Evolutionary conservation across 2,113 vertebrate genomes (phyloP).

Genomic region (Halcyon malimbica): DNA sequence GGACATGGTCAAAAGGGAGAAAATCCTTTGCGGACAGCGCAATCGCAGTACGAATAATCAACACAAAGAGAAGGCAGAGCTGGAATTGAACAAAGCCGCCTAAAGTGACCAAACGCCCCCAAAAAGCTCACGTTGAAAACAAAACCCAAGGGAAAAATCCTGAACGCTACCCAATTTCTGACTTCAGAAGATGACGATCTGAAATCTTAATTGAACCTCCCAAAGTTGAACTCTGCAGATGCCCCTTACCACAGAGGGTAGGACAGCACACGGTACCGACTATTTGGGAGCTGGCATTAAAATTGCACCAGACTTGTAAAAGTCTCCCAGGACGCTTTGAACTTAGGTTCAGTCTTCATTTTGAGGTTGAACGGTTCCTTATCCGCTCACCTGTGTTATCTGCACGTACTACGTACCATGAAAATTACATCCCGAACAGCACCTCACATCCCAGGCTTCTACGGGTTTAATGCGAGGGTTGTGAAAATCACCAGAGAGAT

Average conservation of each 20-base stretch:
- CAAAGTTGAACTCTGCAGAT: background rate
- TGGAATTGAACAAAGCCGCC: background rate
- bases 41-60: background rate
- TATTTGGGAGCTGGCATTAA: background rate
- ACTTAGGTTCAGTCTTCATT: background rate
- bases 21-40: background rate
- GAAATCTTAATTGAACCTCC: background rate
- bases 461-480: background rate
- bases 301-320: background rate
- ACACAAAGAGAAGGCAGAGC: background rate
- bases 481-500: too few relatives aligned
- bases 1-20: background rate
- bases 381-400: background rate
- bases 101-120: background rate
- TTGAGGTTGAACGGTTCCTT: background rate
- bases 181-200: background rate
- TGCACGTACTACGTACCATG: background rate
- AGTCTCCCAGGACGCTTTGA: background rate
- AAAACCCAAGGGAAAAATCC: background rate
- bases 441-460: too few relatives aligned
- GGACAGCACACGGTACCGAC: background rate
- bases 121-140: background rate
- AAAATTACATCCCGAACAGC: background rate
- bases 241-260: background rate
- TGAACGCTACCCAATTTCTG: background rate